Base-by-base conservation (phyloP, 2,888 invertebrate genomes). In the Eupithecia insigniata region DNA sequence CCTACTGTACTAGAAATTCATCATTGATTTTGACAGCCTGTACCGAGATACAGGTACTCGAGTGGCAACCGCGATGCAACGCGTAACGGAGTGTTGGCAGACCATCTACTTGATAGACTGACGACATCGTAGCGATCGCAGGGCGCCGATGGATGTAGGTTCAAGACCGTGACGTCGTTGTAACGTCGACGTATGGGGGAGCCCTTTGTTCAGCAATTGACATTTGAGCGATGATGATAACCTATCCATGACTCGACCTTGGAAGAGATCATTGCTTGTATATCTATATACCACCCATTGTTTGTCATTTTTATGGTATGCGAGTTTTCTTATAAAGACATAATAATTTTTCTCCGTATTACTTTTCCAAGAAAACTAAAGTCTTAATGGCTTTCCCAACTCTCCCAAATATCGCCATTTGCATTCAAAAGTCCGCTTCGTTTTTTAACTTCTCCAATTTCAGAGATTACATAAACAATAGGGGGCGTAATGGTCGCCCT, bases 401-500 rank as follows among this genome's bases (percentile, higher is more conserved):
- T 75, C 72, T 72, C 72, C 72, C 61, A 68, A 74, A 76, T 75
- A 67, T 39, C 72, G 73, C 75, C 74, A 72, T 79, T 79, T 74
- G 77, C 67, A 79, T 79, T 78, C 77, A 76, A 76, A 78, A 73
- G 77, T 73, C 69, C 73, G 66, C 70, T 72, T 69, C 66, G 76
- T 78, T 85, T 88, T 88, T 87, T 84, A 88, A 90, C 84, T 90
- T 87, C 84, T 87, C 83, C 86, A 89, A 90, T 89, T 89, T 87
- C 79, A 84, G 80, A 82, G 85, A 86, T 86, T 87, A 84, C 88
- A 90, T 91, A 92, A 92, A 92, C 89, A 92, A 91, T 87, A 82
- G 82, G 82, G 81, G 83, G 84, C 82, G 81, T 84, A 85, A 88
- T 83, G 80, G 87, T 85, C 80, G 87, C 86, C 86, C 87, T 84